phyloP scores from a whole-genome alignment of 2,888 invertebrate species.

The Heteromurus nitidus region DNA sequence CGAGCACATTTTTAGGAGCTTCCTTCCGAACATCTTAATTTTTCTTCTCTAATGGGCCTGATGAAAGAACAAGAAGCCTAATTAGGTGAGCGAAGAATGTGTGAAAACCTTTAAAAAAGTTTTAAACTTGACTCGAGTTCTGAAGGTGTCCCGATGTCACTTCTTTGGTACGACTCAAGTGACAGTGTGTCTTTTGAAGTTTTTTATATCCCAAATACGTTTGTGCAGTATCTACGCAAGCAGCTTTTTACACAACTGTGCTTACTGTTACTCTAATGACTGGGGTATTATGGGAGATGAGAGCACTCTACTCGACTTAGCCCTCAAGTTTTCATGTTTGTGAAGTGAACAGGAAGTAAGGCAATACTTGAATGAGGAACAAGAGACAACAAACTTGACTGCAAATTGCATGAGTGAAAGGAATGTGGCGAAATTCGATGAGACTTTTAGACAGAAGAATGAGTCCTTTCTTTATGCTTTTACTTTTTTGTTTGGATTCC shows the following conservation, averaged over 20 bases:
- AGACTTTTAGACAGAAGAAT: too few species aligned
- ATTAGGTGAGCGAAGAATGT: slow-evolving; percentile 9
- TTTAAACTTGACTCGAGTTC: background rate
- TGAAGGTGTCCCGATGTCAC: slow-evolving; percentile 7
- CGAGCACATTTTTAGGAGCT: background rate
- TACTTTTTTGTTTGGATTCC: background rate
- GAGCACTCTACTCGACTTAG: too few species aligned
- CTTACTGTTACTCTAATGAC: slow-evolving; percentile 3
- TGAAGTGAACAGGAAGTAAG: background rate
- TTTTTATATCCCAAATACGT: background rate
- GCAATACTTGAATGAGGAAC: too few species aligned
- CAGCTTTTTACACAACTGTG: background rate
- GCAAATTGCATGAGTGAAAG: too few species aligned
- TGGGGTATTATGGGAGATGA: too few species aligned
- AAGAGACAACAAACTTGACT: too few species aligned
- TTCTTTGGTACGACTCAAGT: background rate
- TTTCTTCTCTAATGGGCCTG: slow-evolving; percentile 22
- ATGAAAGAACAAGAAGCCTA: slow-evolving; percentile 19
- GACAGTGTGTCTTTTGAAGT: slow-evolving; percentile 8
- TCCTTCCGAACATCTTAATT: slow-evolving; percentile 10
- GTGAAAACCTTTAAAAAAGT: background rate
- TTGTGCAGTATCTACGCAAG: background rate
- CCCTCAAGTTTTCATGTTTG: background rate
- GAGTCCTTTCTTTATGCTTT: slow-evolving; percentile 1
- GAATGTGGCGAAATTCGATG: too few species aligned